These are phyloP conservation scores for Xenus cinereus DNA, from an alignment of 2,113 vertebrate genomes.

Conservation along the genomic window DNA sequence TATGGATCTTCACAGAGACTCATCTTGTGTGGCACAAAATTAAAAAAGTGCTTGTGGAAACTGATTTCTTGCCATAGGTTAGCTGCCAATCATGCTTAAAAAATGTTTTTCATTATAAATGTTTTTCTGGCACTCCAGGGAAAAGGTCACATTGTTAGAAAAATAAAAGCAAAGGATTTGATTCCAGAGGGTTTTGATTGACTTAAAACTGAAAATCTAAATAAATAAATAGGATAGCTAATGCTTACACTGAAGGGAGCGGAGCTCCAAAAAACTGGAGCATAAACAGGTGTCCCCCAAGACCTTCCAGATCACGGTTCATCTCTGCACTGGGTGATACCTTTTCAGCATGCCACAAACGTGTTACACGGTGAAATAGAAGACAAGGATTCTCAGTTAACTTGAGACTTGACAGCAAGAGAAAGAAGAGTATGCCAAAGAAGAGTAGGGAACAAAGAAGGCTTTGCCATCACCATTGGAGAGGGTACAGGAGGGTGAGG, in stretches of 20 bases:
- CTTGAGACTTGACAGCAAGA: background rate
- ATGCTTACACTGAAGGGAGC: background rate
- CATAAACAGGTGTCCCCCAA: background rate
- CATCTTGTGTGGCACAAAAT: conserved; percentile 20
- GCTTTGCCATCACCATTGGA: background rate
- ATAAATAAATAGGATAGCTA: background rate
- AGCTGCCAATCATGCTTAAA: conserved; percentile 33
- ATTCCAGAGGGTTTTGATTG: background rate
- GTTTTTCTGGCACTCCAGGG: background rate
- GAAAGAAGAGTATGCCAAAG: background rate
- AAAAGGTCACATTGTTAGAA: background rate
- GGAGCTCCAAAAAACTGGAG: background rate
- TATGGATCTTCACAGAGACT: conserved; percentile 3
- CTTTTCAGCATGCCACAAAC: background rate
- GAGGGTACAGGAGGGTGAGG: background rate
- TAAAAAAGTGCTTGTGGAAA: background rate
- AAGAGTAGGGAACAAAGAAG: background rate
- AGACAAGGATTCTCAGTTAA: background rate
- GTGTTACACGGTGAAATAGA: background rate
- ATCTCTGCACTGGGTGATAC: background rate
- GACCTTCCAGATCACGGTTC: background rate
- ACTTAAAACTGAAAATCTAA: background rate
- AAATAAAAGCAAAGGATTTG: background rate
- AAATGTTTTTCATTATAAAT: conserved; percentile 8
- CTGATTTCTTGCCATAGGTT: conserved; percentile 31